Percentiles rank a stretch among this genome's conserved stretches.
These are phyloP conservation scores for Diacarnus erythraeanus DNA, from an alignment of 37 sponge, comb jelly and placozoan genomes.

Conservation along the genomic window DNA sequence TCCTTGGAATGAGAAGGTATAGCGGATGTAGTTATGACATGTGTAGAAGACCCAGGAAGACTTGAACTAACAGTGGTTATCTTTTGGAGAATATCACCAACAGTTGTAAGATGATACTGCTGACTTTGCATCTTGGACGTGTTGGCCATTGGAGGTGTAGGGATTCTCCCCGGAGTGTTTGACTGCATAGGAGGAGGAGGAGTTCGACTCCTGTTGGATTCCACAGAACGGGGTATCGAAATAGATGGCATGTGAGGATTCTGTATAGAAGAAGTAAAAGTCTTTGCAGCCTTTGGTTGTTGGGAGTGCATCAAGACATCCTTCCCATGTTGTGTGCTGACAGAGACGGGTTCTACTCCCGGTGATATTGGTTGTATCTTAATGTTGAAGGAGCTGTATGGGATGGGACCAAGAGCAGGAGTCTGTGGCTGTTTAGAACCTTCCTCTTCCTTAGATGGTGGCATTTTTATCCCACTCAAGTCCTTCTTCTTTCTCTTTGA, in stretches of 20 bases:
- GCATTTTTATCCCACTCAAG: conserved; percentile 4
- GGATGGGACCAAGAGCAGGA: conserved; percentile 30
- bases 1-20: not conserved
- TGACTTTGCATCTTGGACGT: not conserved
- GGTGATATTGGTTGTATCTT: conserved; percentile 67
- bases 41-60: not conserved
- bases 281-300: not conserved
- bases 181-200: not conserved
- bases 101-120: conserved; percentile 24
- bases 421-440: conserved; percentile 42
- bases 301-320: conserved; percentile 3
- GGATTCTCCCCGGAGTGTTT: not conserved
- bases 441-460: not conserved
- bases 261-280: not conserved
- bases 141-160: not conserved
- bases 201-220: not conserved
- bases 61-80: not conserved
- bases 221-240: not conserved
- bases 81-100: conserved; percentile 36
- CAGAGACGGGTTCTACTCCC: conserved; percentile 23
- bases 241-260: not conserved
- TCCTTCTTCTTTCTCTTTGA: conserved; percentile 15
- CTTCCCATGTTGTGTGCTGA: not conserved
- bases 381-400: conserved; percentile 28
- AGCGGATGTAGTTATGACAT: not conserved